Evolutionary conservation across 2,113 vertebrate genomes (phyloP), one percentile per base, ranked within the genome.

Genomic region (Pluvianellus socialis): DNA sequence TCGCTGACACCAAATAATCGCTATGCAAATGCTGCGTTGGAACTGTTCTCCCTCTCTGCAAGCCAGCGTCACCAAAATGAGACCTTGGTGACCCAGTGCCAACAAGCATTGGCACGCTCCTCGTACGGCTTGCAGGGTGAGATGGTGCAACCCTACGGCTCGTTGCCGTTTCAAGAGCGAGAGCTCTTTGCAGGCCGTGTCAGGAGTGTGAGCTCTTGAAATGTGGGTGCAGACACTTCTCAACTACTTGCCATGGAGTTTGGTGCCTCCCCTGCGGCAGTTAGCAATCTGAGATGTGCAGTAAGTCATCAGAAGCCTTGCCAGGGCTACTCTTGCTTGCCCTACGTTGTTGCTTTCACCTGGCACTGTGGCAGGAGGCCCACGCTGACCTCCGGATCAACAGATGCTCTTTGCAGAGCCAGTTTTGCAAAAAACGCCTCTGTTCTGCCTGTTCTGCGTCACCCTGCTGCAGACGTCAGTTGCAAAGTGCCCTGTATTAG

Each of bases 101-200:
- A 38, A 6, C 32, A 49, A n/a, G 45, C 0, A 0, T 28, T 55
- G 40, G 40, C 2, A 6, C 22, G 32, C 6, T 55, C 3, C 61
- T 73, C 49, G 22, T 27, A 10, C 5, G 24, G 27, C 6, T 76
- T 49, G 44, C 45, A 14, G 19, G n/a, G 38, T 4, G 5, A 23
- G 27, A 12, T 59, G 38, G 44, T 33, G 61, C 55, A 47, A 47
- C 38, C 71, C 33, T 32, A 38, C 6, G 0, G 2, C 52, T 61
- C 30, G 1, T 6, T 19, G 16, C 35, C 10, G 24, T 63, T 70
- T 65, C 27, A 50, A 61, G 47, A 76, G 73, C 44, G 32, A 66
- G 40, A 44, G 40, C 40, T 44, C 27, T 45, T 53, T 53, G 47
- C 14, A 33, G 38, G 47, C 65, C 23, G 9, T 22, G 30, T 28